Evolutionary conservation across 2,888 invertebrate genomes (phyloP).

Genomic region (Melolontha melolontha): DNA sequence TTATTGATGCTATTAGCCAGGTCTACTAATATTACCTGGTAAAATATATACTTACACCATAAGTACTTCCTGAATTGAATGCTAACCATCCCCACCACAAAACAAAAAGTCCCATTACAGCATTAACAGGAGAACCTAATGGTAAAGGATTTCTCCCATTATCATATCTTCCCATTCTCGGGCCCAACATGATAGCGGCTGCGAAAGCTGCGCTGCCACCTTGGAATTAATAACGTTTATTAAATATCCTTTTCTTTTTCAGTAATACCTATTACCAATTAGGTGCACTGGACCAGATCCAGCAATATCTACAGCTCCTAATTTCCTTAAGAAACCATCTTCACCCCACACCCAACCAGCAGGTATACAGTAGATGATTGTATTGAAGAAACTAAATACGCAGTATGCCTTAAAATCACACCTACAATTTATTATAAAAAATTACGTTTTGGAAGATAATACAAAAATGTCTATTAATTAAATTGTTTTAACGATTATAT

Average conservation of each 20-base stretch:
- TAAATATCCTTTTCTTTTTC: neutral
- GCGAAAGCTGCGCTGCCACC: constrained; percentile 84
- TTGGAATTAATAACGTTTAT: constrained; percentile 48
- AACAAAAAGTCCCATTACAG: constrained; percentile 91
- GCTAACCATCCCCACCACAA: constrained; percentile 98
- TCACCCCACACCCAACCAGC: constrained; percentile 95
- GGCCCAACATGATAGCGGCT: constrained; percentile 90
- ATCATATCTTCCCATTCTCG: constrained; percentile 86
- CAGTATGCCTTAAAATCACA: constrained; percentile 94
- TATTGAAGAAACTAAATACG: constrained; percentile 88
- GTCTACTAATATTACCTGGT: too few species aligned
- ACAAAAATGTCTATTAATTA: too few species aligned
- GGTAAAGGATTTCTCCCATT: constrained; percentile 81
- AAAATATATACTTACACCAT: constrained; percentile 70
- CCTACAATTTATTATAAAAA: constrained; percentile 63
- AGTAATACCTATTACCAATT: constrained; percentile 71
- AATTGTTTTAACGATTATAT: too few species aligned
- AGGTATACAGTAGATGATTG: constrained; percentile 90
- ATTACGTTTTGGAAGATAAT: too few species aligned
- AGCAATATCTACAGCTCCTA: constrained; percentile 93
- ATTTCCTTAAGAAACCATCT: constrained; percentile 84
- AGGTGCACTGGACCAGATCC: constrained; percentile 93
- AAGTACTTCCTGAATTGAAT: constrained; percentile 93
- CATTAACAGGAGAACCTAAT: constrained; percentile 89
- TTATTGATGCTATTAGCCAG: too few species aligned